These are phyloP conservation scores for Papilio elwesi DNA, from an alignment of 2,888 invertebrate genomes.

Conservation along the genomic window DNA sequence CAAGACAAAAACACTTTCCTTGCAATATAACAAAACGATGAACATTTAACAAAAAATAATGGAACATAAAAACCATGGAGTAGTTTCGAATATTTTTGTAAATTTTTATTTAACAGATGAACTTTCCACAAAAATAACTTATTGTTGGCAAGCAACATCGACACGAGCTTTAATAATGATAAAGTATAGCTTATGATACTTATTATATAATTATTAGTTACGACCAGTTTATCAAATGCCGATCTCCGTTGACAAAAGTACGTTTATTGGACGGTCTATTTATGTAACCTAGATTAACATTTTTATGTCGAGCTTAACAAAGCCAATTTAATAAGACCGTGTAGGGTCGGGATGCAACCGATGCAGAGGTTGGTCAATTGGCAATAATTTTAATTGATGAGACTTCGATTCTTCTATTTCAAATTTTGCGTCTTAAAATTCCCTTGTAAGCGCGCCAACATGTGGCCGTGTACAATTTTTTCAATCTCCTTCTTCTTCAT, in stretches of 20 bases:
- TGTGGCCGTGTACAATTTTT: no score
- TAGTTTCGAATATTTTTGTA: neutral
- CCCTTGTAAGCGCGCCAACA: no score
- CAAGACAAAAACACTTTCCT: conserved; percentile 73
- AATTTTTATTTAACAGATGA: neutral
- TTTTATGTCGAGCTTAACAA: neutral
- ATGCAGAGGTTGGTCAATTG: neutral
- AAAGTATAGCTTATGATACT: no score
- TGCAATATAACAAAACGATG: conserved; percentile 54
- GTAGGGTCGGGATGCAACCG: neutral
- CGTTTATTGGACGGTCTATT: neutral
- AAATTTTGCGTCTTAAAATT: no score
- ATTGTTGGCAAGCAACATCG: no score
- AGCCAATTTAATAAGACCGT: neutral
- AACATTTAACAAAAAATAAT: conserved; percentile 42
- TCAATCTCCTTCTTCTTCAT: no score
- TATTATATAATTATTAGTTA: no score
- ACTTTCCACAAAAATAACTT: neutral
- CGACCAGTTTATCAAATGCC: no score
- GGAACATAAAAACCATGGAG: conserved; percentile 43
- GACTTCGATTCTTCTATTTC: no score
- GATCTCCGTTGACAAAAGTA: neutral
- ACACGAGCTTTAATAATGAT: no score
- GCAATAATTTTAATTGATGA: no score
- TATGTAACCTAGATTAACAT: neutral